Base-by-base conservation (phyloP, 2,888 invertebrate species). In the Desoria tigrina region DNA sequence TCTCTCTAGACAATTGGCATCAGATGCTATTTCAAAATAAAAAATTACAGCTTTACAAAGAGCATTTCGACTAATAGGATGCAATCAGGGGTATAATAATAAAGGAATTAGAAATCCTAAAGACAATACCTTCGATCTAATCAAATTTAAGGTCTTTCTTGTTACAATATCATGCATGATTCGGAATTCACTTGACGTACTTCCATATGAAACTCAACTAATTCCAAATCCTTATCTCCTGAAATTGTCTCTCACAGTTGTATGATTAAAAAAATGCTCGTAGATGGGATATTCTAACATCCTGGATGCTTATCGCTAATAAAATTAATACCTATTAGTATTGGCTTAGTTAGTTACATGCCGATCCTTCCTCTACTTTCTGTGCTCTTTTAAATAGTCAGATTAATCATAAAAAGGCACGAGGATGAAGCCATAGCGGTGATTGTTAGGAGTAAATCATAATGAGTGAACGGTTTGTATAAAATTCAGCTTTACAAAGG, bases 81-180 rank as follows among this genome's bases (percentile, higher is more conserved):
- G 32, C 11, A 32, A 32, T 32, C 4, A 32, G 32, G 32, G 45
- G 6, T 9, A 45, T 45, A 18, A 45, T 45, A 45, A 45, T 45
- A 21, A 45, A 45, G 6, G 21, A 45, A 45, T 45, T 45, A 45
- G n/a, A 45, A 45, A 45, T 45, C 16, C 45, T 45, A 45, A 45
- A 45, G 45, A 45, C 9, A 45, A 45, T 9, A 45, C 6, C 9
- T 45, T n/a, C 16, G 45, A 45, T 45, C 45, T 6, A 45, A 45
- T 45, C 45, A 18, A 45, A 45, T 45, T 4, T 6, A 45, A 45
- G n/a, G 16, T 4, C 9, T 45, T 45, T n/a, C 45, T 45, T n/a
- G 21, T 45, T 45, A 45, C 45, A 6, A 21, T 45, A 16, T 9
- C 6, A 21, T 45, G 21, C 32, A 32, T 32, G 32, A 32, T 32